Percentiles rank a stretch among this genome's conserved stretches.
phyloP scores from a whole-genome alignment of 2,888 invertebrate species.

The Drosophila demipolita region DNA sequence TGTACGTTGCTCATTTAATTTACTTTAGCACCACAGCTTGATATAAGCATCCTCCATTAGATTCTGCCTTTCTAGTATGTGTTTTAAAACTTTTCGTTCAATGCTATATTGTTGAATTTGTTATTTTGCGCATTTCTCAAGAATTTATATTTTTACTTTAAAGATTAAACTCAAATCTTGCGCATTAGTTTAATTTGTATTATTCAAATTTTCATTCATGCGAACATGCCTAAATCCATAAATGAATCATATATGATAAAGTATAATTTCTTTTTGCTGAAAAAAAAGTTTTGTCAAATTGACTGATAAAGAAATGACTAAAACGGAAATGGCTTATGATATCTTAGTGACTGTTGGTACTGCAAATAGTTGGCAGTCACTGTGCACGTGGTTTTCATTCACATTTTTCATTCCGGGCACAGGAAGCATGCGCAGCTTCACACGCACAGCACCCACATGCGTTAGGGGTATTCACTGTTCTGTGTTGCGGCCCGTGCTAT shows the following conservation, averaged over 20 bases:
- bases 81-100: not conserved
- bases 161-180: not conserved
- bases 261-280: not conserved
- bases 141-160: not conserved
- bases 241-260: conserved; percentile 4
- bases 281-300: not conserved
- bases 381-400: conserved; percentile 49
- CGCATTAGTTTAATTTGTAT: not conserved
- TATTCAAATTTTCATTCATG: not conserved
- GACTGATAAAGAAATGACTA: not conserved
- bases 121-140: too few species aligned
- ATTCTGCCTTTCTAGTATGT: not conserved
- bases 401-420: conserved; percentile 33
- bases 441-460: conserved; percentile 41
- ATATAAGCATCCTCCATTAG: conserved; percentile 1
- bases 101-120: conserved; percentile 56
- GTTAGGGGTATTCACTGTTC: conserved; percentile 28
- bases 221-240: too few species aligned
- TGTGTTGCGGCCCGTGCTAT: conserved; percentile 43
- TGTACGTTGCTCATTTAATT: conserved; percentile 2
- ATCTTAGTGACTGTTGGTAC: not conserved
- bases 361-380: conserved; percentile 35
- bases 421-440: conserved; percentile 78
- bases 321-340: not conserved
- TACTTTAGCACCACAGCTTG: not conserved